Evolutionary conservation across 2,113 vertebrate species (phyloP), one percentile per base, ranked within the genome.

Genomic region (Illadopsis cleaveri): DNA sequence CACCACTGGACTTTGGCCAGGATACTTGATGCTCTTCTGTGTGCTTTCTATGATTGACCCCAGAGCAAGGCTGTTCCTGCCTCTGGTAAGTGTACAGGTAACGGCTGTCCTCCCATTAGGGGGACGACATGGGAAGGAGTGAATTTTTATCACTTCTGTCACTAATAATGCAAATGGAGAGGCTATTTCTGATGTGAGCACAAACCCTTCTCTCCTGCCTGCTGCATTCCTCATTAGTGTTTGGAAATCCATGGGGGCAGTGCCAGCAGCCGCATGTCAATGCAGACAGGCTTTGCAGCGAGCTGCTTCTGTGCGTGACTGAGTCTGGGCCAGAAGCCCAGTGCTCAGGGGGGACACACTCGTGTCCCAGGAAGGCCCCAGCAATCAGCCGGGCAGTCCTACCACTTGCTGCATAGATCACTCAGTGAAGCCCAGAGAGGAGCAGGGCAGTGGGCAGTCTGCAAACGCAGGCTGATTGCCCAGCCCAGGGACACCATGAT

Each of bases 91-190:
- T 3, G 14, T 73, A 60, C 44, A 5, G 73, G 31, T 80, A 90
- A 48, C 82, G 86, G 45, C 62, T 92, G 61, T 77, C 50, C 18
- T 86, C 79, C 57, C 53, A 19, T 91, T 91, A 90, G 57, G 85
- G 45, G 20, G 48, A 64, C 65, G 75, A 47, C 65, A 33, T 10
- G n/a, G 40, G 40, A 78, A 92, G 56, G 72, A 76, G 54, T 35
- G 79, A 42, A 58, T 88, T 92, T 86, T 90, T 77, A 79, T 61
- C 27, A 7, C 42, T 86, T 19, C 50, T 92, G 82, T 94, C 79
- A 77, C 75, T 92, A 90, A 62, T 81, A 76, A 92, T 92, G 82
- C 86, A 92, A 83, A 90, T 65, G 38, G n/a, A 84, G 56, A 40
- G 51, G 42, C 44, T 10, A 0, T 72, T 90, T 85, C 42, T 64